Evolutionary conservation across 2,888 invertebrate species (phyloP), one percentile per base, ranked within the genome.

Genomic region (Pollenia amentaria): DNA sequence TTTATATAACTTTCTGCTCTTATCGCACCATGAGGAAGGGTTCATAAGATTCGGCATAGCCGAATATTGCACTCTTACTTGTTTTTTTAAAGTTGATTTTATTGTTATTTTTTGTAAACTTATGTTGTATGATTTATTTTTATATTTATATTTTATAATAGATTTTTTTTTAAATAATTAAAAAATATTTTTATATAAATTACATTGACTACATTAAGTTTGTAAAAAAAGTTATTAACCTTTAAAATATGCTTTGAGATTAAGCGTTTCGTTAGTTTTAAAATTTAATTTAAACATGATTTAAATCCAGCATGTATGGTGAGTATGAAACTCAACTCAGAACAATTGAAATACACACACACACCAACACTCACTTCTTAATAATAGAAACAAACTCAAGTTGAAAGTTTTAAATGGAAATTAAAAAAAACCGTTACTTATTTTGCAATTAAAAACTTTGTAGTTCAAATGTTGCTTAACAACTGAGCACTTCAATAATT

Each of bases 401-500:
- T 44, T 42, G 6, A 67, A 7, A 48, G 29, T 29, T 7, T n/a
- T 0, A n/a, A 67, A 64, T 9, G 18, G 44, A 46, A n/a, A 48
- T 46, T 11, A n/a, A 48, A 51, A 7, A 1, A 40, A 51, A 40
- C 62, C 70, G 62, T 79, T 69, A 75, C 21, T 67, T 51, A 48
- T 18, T 65, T 48, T 29, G 6, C 12, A 8, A n/a, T 75, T 55
- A 3, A 51, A 64, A 9, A 80, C 48, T 80, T 83, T 76, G 14
- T 42, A 57, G 77, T 55, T 77, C 48, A 72, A 83, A 42, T 62
- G 83, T 77, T 83, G 46, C 55, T 65, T 8, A 72, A 21, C 57
- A 65, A 83, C 83, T 83, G 77, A 77, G 29, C 40, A 65, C 48
- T 83, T 72, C 53, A 29, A 51, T 57, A 57, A 70, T 48, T 57